Conservation (phyloP, 2,113 vertebrate species). For the Mustela lutreola region DNA sequence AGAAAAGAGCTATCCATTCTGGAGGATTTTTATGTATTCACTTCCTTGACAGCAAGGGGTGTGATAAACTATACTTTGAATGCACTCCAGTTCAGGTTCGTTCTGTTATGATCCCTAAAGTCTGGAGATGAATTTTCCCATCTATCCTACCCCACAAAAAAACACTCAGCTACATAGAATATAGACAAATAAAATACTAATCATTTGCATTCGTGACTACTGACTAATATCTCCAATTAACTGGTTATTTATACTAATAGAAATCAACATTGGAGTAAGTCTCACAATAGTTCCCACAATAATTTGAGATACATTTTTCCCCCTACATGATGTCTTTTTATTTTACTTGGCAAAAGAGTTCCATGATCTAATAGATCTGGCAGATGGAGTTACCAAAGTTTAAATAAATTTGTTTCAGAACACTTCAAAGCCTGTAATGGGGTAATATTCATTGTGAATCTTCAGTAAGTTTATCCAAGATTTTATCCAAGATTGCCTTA, state of each 20-base stretch:
- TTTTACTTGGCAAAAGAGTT: background rate
- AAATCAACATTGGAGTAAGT: background rate
- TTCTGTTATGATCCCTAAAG: background rate
- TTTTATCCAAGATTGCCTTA: background rate
- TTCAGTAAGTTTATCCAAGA: background rate
- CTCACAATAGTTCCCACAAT: background rate
- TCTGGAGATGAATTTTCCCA: background rate
- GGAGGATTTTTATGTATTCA: background rate
- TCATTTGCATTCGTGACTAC: background rate
- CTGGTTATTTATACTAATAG: background rate
- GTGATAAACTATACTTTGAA: background rate
- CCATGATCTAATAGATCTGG: background rate
- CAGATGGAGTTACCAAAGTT: background rate
- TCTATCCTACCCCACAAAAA: background rate
- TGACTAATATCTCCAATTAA: conserved; percentile 15
- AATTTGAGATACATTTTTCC: background rate
- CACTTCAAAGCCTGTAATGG: background rate
- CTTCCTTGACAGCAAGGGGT: background rate
- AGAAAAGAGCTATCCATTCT: background rate
- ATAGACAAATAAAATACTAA: background rate
- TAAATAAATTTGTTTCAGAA: background rate
- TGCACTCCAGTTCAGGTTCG: background rate
- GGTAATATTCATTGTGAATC: background rate
- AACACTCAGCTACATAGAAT: background rate
- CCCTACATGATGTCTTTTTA: background rate